A percentile compares a stretch with the other conserved stretches of the same genome.
Conservation (phyloP, 2,888 invertebrate genomes). For the Bimastos eiseni region DNA sequence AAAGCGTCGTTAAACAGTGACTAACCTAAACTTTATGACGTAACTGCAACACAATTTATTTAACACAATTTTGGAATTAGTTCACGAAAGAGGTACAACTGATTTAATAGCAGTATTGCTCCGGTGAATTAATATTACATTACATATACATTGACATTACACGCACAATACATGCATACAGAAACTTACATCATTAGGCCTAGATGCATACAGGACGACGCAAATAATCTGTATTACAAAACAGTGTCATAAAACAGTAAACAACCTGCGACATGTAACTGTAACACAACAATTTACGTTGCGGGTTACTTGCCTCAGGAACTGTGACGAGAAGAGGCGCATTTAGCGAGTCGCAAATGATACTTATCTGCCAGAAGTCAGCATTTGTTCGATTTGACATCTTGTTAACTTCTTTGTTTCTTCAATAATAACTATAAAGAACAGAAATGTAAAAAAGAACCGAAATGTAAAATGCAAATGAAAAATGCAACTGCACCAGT, state of each 20-base stretch:
- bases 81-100: too few species aligned
- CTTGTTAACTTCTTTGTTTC: not conserved
- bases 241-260: too few species aligned
- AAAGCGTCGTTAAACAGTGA: too few species aligned
- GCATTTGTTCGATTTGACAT: not conserved
- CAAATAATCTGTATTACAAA: too few species aligned
- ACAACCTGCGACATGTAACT: not conserved
- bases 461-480: too few species aligned
- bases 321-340: not conserved
- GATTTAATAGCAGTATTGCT: too few species aligned
- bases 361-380: not conserved
- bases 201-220: too few species aligned
- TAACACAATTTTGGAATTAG: too few species aligned
- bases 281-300: not conserved
- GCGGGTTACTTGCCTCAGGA: not conserved
- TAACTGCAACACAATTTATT: not conserved
- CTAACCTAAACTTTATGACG: not conserved
- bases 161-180: too few species aligned
- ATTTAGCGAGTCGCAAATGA: not conserved
- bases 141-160: too few species aligned
- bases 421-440: not conserved
- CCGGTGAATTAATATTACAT: too few species aligned
- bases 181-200: too few species aligned
- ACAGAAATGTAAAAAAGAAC: not conserved
- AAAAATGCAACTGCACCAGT: not conserved